phyloP scores from a whole-genome alignment of 1,140 invertebrate species.

The Drosophila bocqueti region DNA sequence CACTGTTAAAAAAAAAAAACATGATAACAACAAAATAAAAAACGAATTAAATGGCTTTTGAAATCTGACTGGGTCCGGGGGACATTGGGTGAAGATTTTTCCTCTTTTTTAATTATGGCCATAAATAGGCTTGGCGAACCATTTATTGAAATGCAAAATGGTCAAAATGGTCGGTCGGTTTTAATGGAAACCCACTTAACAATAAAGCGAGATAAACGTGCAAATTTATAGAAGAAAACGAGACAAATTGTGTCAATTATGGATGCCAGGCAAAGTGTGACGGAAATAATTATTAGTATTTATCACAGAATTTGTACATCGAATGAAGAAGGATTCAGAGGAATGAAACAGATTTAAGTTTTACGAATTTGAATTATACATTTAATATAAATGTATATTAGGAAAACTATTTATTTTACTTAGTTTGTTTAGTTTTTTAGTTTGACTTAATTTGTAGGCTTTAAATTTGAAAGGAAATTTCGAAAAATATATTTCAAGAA shows the following conservation, averaged over 20 bases:
- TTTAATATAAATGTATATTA: too few species aligned
- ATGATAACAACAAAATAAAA: background rate
- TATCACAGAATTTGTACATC: background rate
- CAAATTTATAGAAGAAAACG: conserved; percentile 19
- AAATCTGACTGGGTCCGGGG: background rate
- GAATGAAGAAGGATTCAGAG: background rate
- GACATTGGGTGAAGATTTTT: background rate
- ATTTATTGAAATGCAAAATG: conserved; percentile 40
- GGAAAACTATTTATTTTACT: too few species aligned
- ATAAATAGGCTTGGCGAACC: conserved; percentile 31
- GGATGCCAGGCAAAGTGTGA: conserved; percentile 12
- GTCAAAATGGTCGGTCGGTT: conserved; percentile 18
- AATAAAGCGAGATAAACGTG: conserved; percentile 30
- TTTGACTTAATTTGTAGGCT: too few species aligned
- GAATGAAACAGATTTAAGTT: background rate
- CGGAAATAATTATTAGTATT: conserved; percentile 16
- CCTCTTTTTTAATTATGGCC: conserved; percentile 35
- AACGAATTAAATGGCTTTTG: conserved; percentile 15
- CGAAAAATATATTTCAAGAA: too few species aligned
- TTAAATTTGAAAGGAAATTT: too few species aligned
- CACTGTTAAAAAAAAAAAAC: conserved; percentile 14
- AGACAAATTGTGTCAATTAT: conserved; percentile 32
- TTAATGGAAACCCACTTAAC: conserved; percentile 33
- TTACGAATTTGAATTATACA: background rate
- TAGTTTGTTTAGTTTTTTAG: too few species aligned